Percentiles rank a stretch among this genome's conserved stretches.
Conservation (phyloP, 2,888 invertebrate genomes). For the Agonopterix heracliana region DNA sequence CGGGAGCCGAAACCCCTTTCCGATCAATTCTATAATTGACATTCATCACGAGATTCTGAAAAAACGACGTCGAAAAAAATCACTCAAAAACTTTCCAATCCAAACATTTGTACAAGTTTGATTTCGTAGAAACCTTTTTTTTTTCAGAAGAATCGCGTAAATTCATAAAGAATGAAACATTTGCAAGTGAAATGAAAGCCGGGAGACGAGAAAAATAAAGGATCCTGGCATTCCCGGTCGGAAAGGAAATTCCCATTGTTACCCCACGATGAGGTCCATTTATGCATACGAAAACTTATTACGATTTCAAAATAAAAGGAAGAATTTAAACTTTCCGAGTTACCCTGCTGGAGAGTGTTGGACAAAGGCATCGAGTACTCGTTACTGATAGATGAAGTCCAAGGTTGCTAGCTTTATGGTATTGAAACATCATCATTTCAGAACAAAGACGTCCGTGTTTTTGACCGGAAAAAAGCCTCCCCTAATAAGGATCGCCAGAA, state of each 20-base stretch:
- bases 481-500: too few species aligned
- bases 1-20: conserved; percentile 1
- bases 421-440: too few species aligned
- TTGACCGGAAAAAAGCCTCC: too few species aligned
- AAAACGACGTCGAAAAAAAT: conserved; percentile 4
- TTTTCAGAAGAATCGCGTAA: conserved; percentile 42
- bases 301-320: conserved; percentile 32
- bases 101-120: conserved; percentile 58
- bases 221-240: conserved; percentile 28
- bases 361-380: too few species aligned
- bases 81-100: conserved; percentile 35
- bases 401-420: too few species aligned
- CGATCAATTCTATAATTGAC: conserved; percentile 3
- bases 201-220: conserved; percentile 57
- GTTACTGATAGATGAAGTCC: too few species aligned
- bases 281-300: conserved; percentile 67
- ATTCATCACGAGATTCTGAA: conserved; percentile 8
- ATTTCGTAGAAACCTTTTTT: conserved; percentile 45
- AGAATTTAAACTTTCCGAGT: conserved; percentile 2
- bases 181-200: conserved; percentile 67
- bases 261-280: conserved; percentile 61
- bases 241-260: conserved; percentile 59
- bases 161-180: conserved; percentile 65
- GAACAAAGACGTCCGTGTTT: too few species aligned
- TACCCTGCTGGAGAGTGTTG: too few species aligned